Conservation (phyloP, 1,140 invertebrate genomes). For the Nephila pilipes region DNA sequence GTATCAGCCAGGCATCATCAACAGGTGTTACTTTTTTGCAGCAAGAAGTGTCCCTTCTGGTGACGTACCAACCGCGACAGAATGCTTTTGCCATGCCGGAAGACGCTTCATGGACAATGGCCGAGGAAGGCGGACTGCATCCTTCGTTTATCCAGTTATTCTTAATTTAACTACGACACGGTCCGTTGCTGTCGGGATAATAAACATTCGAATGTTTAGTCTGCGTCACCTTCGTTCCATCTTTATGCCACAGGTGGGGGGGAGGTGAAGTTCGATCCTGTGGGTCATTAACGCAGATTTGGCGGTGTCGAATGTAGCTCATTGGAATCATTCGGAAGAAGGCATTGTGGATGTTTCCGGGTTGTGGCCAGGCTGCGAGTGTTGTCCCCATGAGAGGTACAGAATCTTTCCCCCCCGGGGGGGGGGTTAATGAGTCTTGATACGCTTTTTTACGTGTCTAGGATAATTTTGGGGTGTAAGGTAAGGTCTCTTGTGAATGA, state of each 20-base stretch:
- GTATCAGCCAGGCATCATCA: not conserved
- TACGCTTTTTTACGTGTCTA: not conserved
- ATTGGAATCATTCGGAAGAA: not conserved
- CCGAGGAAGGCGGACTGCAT: not conserved
- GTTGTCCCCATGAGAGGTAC: not conserved
- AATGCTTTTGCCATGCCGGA: not conserved
- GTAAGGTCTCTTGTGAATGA: not conserved
- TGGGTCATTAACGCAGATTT: not conserved
- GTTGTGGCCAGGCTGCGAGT: not conserved
- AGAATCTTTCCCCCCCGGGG: not conserved
- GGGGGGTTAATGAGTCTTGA: not conserved
- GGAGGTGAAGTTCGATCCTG: too few species aligned
- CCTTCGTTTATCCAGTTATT: conserved; percentile 3
- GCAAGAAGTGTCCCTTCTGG: not conserved
- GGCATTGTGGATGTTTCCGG: conserved; percentile 10
- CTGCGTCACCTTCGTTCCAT: not conserved
- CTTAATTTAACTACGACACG: conserved; percentile 20
- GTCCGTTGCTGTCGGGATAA: not conserved
- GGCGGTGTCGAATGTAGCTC: not conserved
- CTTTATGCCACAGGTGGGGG: too few species aligned
- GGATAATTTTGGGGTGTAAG: not conserved
- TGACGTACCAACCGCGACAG: not conserved
- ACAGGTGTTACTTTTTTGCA: not conserved
- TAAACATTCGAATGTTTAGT: not conserved
- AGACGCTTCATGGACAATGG: not conserved